phyloP scores from a whole-genome alignment of 2,113 vertebrate species.

The Bathybates hornii region DNA sequence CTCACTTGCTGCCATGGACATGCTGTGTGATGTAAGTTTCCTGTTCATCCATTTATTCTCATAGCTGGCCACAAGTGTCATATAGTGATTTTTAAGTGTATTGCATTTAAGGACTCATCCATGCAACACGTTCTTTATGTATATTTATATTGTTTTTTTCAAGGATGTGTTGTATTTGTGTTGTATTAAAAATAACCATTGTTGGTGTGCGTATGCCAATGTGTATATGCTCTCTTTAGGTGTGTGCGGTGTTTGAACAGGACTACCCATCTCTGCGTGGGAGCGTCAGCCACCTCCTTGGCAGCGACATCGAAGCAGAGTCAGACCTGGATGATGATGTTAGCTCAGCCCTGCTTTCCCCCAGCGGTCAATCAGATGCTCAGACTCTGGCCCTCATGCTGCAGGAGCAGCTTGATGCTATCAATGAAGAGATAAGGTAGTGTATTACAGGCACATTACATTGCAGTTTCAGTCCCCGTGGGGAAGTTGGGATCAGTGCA shows the following conservation, averaged over 20 bases:
- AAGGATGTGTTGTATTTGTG: not conserved
- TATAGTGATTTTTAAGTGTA: conserved; percentile 13
- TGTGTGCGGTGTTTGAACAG: conserved; percentile 72
- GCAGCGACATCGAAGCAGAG: conserved; percentile 84
- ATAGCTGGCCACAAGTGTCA: not conserved
- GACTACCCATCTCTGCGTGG: conserved; percentile 83
- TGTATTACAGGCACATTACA: not conserved
- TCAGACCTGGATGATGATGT: conserved; percentile 89
- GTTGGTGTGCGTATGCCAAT: not conserved
- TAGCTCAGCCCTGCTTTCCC: conserved; percentile 83
- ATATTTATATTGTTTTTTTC: not conserved
- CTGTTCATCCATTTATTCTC: conserved; percentile 48
- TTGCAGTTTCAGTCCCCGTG: conserved; percentile 1
- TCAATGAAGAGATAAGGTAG: conserved; percentile 96
- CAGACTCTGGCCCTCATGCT: conserved; percentile 96
- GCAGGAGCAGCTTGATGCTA: conserved; percentile 94
- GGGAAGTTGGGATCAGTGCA: not conserved
- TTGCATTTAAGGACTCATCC: not conserved
- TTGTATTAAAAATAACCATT: not conserved
- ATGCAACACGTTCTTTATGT: not conserved
- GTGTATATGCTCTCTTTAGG: conserved; percentile 23
- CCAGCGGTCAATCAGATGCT: conserved; percentile 88
- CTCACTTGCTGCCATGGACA: conserved; percentile 61
- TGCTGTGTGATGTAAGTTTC: conserved; percentile 67
- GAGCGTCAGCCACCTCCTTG: conserved; percentile 77